Percentiles rank a stretch among this genome's conserved stretches.
These are phyloP conservation scores for Oreochromis niloticus DNA, from an alignment of 2,113 vertebrate genomes.

Conservation along the genomic window DNA sequence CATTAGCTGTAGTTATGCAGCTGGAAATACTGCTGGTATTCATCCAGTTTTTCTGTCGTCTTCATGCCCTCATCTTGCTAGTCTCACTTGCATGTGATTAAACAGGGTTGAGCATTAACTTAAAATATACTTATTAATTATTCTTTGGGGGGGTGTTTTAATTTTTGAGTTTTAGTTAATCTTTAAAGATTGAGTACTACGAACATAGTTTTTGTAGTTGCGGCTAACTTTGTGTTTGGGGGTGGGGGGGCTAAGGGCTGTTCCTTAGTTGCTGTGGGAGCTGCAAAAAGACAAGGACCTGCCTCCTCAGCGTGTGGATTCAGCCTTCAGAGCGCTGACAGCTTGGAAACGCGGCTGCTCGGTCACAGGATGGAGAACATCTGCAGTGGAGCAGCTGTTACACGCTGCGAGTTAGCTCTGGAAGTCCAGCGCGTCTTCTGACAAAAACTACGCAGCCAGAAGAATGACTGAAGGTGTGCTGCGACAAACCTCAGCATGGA, in stretches of 20 bases:
- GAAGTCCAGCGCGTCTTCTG: background rate
- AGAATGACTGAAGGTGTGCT: background rate
- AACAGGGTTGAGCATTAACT: background rate
- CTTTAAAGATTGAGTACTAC: background rate
- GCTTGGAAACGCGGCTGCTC: background rate
- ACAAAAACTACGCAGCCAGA: background rate
- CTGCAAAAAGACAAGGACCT: background rate
- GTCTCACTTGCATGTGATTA: background rate
- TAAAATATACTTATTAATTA: background rate
- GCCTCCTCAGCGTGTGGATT: background rate
- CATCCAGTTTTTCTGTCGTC: background rate
- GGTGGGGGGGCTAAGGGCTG: background rate
- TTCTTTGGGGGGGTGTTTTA: background rate
- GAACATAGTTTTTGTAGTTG: background rate
- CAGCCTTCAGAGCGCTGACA: background rate
- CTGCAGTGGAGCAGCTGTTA: background rate
- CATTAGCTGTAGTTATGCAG: background rate
- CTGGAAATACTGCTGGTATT: background rate
- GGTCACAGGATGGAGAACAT: conserved; percentile 21
- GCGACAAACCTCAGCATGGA: background rate
- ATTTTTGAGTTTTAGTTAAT: background rate
- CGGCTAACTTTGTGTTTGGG: background rate
- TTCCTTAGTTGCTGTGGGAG: background rate
- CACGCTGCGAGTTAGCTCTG: background rate
- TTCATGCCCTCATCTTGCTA: background rate